A percentile compares a stretch with the other conserved stretches of the same genome.
phyloP scores from a whole-genome alignment of 2,113 vertebrate species.

The Neogale vison region DNA sequence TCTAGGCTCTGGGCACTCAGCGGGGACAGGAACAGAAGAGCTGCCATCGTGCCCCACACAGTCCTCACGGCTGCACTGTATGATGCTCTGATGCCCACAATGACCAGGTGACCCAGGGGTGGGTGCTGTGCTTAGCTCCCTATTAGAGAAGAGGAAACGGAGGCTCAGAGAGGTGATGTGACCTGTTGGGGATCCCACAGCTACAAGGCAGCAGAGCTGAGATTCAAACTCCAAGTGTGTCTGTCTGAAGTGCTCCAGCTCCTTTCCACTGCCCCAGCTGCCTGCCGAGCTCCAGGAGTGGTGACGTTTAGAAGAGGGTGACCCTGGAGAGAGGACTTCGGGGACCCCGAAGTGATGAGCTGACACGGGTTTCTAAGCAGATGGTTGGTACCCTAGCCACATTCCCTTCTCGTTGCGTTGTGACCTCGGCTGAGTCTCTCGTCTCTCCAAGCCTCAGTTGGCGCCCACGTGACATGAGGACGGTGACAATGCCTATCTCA shows the following conservation, averaged over 20 bases:
- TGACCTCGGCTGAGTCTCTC: neutral
- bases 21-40: neutral
- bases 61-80: neutral
- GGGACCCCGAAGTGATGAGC: neutral
- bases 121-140: neutral
- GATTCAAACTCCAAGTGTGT: neutral
- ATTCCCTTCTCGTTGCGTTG: neutral
- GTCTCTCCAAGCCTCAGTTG: neutral
- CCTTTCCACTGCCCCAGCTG: neutral
- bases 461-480: neutral
- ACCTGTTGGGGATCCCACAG: neutral
- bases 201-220: neutral
- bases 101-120: neutral
- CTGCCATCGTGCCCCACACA: accelerated
- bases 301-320: neutral
- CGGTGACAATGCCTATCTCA: accelerated
- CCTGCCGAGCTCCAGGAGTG: accelerated
- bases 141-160: neutral
- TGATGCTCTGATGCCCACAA: neutral
- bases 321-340: neutral
- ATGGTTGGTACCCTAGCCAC: neutral
- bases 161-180: neutral
- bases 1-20: neutral
- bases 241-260: neutral
- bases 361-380: neutral